Conservation (phyloP, 2,113 vertebrate genomes). For the Pseudorectes ferrugineus region DNA sequence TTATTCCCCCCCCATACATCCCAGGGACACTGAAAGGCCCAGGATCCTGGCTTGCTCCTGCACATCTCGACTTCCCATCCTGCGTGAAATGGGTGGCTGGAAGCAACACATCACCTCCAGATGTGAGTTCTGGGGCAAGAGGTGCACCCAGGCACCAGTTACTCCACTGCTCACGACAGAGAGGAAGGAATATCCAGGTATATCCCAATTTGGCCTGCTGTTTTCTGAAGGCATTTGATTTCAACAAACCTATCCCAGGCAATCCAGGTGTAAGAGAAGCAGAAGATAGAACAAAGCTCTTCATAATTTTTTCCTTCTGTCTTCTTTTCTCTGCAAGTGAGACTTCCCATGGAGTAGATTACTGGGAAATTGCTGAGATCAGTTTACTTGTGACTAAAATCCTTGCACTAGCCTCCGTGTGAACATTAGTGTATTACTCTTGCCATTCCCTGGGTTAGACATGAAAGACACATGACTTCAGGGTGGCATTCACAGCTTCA, state of each 20-base stretch:
- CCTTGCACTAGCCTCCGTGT: not conserved
- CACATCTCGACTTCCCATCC: not conserved
- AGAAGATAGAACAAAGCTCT: not conserved
- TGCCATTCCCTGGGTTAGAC: not conserved
- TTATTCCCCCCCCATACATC: not conserved
- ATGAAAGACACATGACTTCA: not conserved
- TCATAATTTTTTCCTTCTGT: not conserved
- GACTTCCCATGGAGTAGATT: not conserved
- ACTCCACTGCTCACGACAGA: fast-evolving
- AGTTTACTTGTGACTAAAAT: not conserved
- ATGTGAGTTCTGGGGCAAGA: not conserved
- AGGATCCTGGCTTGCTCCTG: not conserved
- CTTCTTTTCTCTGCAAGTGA: not conserved
- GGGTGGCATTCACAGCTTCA: not conserved
- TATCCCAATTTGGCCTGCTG: not conserved
- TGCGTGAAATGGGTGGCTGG: not conserved
- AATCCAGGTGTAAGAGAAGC: not conserved
- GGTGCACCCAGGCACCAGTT: not conserved
- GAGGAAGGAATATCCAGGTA: not conserved
- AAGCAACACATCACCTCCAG: not conserved
- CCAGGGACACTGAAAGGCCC: not conserved
- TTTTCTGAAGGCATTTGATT: not conserved
- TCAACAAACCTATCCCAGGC: not conserved
- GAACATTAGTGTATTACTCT: not conserved
- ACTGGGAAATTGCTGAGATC: not conserved